Evolutionary conservation across 2,797 vertebrate genomes (phyloP), one percentile per base, ranked within the genome.

Genomic region (Podarcis lilfordi): DNA sequence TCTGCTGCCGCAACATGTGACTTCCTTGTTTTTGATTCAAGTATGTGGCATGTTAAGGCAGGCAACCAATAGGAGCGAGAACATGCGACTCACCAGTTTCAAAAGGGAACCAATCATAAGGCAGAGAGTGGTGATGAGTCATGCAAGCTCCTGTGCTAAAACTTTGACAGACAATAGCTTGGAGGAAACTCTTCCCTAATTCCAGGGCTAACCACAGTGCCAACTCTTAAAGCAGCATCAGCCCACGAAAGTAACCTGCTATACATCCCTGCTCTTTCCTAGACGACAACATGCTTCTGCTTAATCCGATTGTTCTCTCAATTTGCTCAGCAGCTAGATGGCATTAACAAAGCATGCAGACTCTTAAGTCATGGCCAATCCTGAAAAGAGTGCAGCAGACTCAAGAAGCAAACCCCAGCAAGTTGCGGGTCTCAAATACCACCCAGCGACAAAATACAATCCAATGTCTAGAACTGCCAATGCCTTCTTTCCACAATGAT

Each of bases 71-170:
- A 35, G 93, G 84, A 85, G 25, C 19, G 66, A 80, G 55, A 96
- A 86, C 92, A 93, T 84, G 94, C 92, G 85, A 94, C 98, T 99
- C 98, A 99, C 98, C 99, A 97, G 99, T 99, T 99, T 96, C 71
- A 50, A 89, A 93, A 91, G 91, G 64, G 23, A 91, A 82, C 99
- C 98, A 99, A 99, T 99, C 86, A 95, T 1, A 25, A 37, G 45
- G 55, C 19, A 21, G 75, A 89, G 1, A 40, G 80, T 64, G 61
- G 29, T 25, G 91, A 40, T 91, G 91, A 94, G 91, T 86, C 84
- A 84, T 68, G 72, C 81, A 84, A 84, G 91, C 88, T 37, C 82
- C 27, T 9, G 66, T 17, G 80, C 82, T 88, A 50, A 19, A 83
- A 74, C 75, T 80, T 64, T 69, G 88, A 82, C 83, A 11, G 84